phyloP scores from a whole-genome alignment of 1,140 invertebrate species.

The Hermetia illucens region DNA sequence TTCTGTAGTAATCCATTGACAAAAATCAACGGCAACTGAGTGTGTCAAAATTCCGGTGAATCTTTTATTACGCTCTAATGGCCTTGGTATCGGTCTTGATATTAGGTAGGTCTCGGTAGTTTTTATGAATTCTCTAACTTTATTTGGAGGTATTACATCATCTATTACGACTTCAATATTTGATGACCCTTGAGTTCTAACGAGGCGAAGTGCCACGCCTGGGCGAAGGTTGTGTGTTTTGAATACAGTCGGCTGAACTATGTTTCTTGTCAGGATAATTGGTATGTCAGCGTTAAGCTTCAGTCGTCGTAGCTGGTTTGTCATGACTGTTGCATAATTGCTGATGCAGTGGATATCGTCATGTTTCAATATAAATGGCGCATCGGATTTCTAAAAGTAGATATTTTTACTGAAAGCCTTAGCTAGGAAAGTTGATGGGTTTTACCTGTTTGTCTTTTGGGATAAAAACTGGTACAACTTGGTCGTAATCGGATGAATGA shows the following conservation, averaged over 20 bases:
- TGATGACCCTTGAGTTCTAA: too few species aligned
- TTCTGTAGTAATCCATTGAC: not conserved
- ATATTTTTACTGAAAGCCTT: not conserved
- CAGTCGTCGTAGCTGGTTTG: not conserved
- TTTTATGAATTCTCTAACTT: too few species aligned
- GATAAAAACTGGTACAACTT: not conserved
- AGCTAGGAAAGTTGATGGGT: not conserved
- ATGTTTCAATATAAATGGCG: too few species aligned
- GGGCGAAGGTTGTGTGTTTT: too few species aligned
- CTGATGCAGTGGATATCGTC: not conserved
- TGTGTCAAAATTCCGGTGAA: conserved; percentile 2
- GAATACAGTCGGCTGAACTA: too few species aligned
- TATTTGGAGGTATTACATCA: too few species aligned
- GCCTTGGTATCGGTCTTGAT: not conserved
- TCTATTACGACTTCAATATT: too few species aligned
- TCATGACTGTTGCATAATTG: not conserved
- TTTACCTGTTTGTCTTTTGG: not conserved
- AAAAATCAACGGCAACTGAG: not conserved
- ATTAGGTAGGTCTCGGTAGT: too few species aligned
- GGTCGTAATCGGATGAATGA: not conserved
- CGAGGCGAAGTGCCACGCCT: too few species aligned
- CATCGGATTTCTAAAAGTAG: not conserved
- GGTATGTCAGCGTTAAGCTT: not conserved
- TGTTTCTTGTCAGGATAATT: too few species aligned
- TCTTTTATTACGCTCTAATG: not conserved